phyloP scores from a whole-genome alignment of 2,113 vertebrate species.

The Paedocypris sp. region DNA sequence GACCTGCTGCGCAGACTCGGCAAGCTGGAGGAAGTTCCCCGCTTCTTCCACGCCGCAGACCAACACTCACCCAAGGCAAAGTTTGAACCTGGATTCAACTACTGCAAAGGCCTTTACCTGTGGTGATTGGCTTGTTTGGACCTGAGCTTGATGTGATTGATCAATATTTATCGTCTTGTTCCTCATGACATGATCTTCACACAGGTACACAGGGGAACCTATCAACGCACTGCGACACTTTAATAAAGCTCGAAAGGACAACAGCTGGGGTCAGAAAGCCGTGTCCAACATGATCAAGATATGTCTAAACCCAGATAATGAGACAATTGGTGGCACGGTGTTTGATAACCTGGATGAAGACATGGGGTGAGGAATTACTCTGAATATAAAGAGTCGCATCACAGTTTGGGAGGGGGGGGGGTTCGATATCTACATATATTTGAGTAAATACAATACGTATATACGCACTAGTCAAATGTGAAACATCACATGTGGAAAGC shows the following conservation, averaged over 20 bases:
- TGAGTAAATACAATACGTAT: background rate
- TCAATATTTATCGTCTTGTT: background rate
- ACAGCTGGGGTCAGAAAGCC: conserved; percentile 47
- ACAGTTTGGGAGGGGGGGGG: too few relatives aligned
- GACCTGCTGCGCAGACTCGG: conserved; percentile 51
- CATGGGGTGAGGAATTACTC: conserved; percentile 46
- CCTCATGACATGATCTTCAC: background rate
- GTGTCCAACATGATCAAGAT: conserved; percentile 54
- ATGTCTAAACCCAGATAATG: conserved; percentile 59
- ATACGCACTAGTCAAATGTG: too few relatives aligned
- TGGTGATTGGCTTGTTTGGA: conserved; percentile 50
- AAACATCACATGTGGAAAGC: too few relatives aligned
- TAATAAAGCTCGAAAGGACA: conserved; percentile 53
- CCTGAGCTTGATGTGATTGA: too few relatives aligned
- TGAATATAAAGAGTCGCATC: too few relatives aligned
- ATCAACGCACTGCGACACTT: conserved; percentile 49
- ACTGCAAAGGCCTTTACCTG: conserved; percentile 50
- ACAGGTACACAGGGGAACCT: background rate
- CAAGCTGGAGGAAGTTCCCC: conserved; percentile 44
- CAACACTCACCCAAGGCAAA: conserved; percentile 28
- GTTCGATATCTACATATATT: too few relatives aligned
- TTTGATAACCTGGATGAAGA: conserved; percentile 41
- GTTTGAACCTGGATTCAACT: conserved; percentile 52
- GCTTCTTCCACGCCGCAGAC: conserved; percentile 43
- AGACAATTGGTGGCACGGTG: conserved; percentile 53